These are phyloP conservation scores for Galbula dea DNA, from an alignment of 2,113 vertebrate genomes.

Conservation along the genomic window DNA sequence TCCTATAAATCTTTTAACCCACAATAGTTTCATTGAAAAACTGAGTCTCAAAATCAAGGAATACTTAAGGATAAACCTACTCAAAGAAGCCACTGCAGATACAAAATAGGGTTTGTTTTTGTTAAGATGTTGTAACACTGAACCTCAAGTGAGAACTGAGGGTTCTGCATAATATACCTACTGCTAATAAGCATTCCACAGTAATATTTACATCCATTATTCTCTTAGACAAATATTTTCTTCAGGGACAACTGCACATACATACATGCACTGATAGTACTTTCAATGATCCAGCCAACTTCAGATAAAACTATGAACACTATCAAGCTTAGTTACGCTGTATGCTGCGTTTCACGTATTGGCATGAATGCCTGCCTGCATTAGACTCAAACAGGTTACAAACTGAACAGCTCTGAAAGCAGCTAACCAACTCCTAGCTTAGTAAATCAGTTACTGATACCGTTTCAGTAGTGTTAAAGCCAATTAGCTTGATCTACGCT, in stretches of 20 bases:
- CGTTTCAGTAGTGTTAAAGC: background rate
- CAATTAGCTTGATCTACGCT: fast-evolving
- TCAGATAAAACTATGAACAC: background rate
- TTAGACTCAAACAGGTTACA: background rate
- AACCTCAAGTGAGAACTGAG: background rate
- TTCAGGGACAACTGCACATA: background rate
- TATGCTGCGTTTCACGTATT: background rate
- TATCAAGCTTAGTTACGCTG: background rate
- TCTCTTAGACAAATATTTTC: background rate
- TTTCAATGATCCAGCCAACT: background rate
- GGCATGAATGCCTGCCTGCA: background rate
- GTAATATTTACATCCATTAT: background rate
- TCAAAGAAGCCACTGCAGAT: background rate
- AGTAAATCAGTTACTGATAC: background rate
- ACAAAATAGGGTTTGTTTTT: background rate
- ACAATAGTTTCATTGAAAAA: background rate
- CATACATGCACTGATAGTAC: background rate
- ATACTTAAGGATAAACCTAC: background rate
- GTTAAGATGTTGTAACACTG: background rate
- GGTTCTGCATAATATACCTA: background rate
- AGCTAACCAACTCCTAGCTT: background rate
- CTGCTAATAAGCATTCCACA: background rate
- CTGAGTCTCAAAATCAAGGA: background rate
- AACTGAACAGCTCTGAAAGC: background rate
- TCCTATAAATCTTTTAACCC: background rate